These are phyloP conservation scores for Diplogasteroides magnus DNA, from an alignment of 1,140 invertebrate species.

Conservation along the genomic window DNA sequence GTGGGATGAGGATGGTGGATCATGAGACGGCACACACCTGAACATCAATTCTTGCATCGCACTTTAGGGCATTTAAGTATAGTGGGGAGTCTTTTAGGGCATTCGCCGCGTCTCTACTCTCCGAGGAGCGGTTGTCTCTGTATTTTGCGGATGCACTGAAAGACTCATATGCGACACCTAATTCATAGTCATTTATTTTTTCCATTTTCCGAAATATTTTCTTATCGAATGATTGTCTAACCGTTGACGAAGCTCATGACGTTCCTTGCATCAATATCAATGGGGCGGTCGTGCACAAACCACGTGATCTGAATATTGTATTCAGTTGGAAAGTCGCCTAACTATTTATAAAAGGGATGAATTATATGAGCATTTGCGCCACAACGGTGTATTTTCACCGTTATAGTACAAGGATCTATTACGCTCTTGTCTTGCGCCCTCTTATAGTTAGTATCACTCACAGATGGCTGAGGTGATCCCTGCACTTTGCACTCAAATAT, in stretches of 20 bases:
- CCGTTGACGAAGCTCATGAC: conserved; percentile 9
- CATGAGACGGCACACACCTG: conserved; percentile 29
- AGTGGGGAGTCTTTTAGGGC: neutral
- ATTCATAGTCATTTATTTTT: too few species aligned
- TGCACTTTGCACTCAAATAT: conserved; percentile 77
- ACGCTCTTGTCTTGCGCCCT: too few species aligned
- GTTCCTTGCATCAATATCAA: conserved; percentile 51
- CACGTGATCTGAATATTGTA: conserved; percentile 87
- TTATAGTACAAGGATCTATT: too few species aligned
- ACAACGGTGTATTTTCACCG: too few species aligned
- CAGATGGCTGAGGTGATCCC: conserved; percentile 57
- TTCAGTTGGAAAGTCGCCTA: too few species aligned
- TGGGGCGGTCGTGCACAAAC: conserved; percentile 64
- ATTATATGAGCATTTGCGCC: too few species aligned
- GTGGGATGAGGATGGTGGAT: conserved; percentile 45
- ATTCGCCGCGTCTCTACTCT: neutral
- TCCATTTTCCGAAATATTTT: neutral
- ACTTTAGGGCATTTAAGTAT: neutral
- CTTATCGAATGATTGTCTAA: neutral
- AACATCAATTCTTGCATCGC: neutral
- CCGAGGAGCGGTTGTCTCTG: neutral
- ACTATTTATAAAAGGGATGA: too few species aligned
- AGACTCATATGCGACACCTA: too few species aligned
- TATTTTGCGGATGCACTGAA: neutral
- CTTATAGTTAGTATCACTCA: neutral